A percentile compares a stretch with the other conserved stretches of the same genome.
Conservation (phyloP, 1,140 invertebrate species). For the Lysiphlebus fabarum region DNA sequence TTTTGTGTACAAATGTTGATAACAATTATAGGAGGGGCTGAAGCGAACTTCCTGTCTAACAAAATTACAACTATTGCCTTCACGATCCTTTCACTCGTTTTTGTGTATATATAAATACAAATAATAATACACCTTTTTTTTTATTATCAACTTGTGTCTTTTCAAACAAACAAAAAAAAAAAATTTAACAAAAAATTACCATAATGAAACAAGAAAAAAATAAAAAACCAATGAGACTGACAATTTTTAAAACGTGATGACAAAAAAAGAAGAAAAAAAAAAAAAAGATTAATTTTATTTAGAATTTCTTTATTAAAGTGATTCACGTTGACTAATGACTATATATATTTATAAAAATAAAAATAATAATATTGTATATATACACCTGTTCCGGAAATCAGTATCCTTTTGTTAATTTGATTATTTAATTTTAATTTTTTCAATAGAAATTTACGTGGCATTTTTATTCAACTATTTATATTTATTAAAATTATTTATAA, state of each 20-base stretch:
- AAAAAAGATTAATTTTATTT: too few relatives aligned
- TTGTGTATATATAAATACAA: constrained; percentile 7
- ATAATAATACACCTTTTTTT: constrained; percentile 1
- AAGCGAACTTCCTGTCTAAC: constrained; percentile 45
- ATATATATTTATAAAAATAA: neutral
- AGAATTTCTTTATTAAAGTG: too few relatives aligned
- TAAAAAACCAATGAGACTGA: too few relatives aligned
- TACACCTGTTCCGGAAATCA: constrained; percentile 24
- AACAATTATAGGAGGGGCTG: constrained; percentile 49
- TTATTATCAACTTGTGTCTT: neutral
- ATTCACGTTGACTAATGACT: neutral
- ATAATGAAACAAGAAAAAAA: too few relatives aligned
- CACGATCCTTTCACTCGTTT: constrained; percentile 22
- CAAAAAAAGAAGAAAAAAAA: too few relatives aligned
- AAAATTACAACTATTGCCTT: constrained; percentile 27
- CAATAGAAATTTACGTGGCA: too few relatives aligned
- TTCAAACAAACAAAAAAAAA: too few relatives aligned
- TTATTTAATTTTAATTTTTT: neutral
- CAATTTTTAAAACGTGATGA: too few relatives aligned
- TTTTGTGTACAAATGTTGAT: constrained; percentile 34
- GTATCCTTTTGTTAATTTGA: constrained; percentile 4
- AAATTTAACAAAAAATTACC: too few relatives aligned
- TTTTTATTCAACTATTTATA: neutral
- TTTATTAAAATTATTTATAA: constrained; percentile 16
- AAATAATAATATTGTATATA: constrained; percentile 4